A percentile compares a stretch with the other conserved stretches of the same genome.
Conservation (phyloP, 2,888 invertebrate species). For the Lypha dubia region DNA sequence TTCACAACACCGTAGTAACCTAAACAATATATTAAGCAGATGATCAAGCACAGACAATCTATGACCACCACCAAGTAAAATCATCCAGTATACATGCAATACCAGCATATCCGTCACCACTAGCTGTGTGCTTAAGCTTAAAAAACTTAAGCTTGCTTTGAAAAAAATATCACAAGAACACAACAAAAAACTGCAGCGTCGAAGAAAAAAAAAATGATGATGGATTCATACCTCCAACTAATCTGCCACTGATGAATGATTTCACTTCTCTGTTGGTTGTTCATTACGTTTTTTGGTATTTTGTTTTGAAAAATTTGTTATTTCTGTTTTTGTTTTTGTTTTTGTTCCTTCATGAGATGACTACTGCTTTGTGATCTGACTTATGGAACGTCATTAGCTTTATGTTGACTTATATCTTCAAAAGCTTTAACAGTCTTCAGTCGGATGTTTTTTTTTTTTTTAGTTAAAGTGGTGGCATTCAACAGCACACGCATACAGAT, state of each 20-base stretch:
- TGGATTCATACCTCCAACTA: slow-evolving; percentile 83
- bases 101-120: slow-evolving; percentile 51
- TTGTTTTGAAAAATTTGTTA: slow-evolving; percentile 57
- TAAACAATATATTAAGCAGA: slow-evolving; percentile 79
- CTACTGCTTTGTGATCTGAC: slow-evolving; percentile 67
- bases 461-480: slow-evolving; percentile 42
- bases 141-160: slow-evolving; percentile 50
- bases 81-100: slow-evolving; percentile 20
- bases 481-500: background rate
- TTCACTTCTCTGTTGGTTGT: slow-evolving; percentile 71
- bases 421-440: slow-evolving; percentile 64
- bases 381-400: slow-evolving; percentile 72
- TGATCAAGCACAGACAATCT: slow-evolving; percentile 83
- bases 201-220: slow-evolving; percentile 73
- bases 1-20: slow-evolving; percentile 72
- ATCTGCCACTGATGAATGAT: slow-evolving; percentile 84
- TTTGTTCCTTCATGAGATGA: slow-evolving; percentile 47
- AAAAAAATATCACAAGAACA: slow-evolving; percentile 64
- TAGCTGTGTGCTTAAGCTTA: slow-evolving; percentile 59
- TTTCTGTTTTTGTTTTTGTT: slow-evolving; percentile 28
- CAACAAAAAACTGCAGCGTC: slow-evolving; percentile 72
- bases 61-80: slow-evolving; percentile 58
- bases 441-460: slow-evolving; percentile 47
- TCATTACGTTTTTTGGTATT: slow-evolving; percentile 45
- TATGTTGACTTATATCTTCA: slow-evolving; percentile 71